Percentiles rank a stretch among this genome's conserved stretches.
Conservation (phyloP, 1,140 invertebrate genomes). For the Mylabris phalerata region DNA sequence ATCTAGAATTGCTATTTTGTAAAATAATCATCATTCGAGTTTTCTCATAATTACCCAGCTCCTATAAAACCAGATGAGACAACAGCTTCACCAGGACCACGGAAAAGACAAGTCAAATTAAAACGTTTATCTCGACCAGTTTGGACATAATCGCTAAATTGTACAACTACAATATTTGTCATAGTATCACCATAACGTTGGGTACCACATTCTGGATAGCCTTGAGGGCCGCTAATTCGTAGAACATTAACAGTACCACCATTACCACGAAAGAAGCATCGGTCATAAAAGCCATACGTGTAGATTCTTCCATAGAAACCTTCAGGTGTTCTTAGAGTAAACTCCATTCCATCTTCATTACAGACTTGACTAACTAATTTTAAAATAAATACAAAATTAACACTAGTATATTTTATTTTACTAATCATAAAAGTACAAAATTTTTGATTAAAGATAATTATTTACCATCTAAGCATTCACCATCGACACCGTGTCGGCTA, state of each 20-base stretch:
- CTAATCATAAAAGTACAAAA: not conserved
- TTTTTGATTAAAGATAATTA: conserved; percentile 1
- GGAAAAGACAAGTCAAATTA: conserved; percentile 84
- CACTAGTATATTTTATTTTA: conserved; percentile 16
- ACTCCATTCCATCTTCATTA: conserved; percentile 90
- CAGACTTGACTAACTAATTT: conserved; percentile 77
- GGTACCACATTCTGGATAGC: conserved; percentile 87
- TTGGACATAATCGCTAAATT: conserved; percentile 89
- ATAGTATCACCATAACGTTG: conserved; percentile 86
- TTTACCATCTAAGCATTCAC: conserved; percentile 77
- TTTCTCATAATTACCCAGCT: conserved; percentile 53
- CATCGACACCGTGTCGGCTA: conserved; percentile 56
- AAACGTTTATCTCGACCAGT: conserved; percentile 85
- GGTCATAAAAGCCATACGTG: conserved; percentile 84
- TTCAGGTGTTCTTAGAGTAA: conserved; percentile 78
- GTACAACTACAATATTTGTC: conserved; percentile 90
- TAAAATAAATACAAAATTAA: conserved; percentile 9
- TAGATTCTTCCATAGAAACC: conserved; percentile 86
- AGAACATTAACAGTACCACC: conserved; percentile 77
- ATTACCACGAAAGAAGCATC: conserved; percentile 85
- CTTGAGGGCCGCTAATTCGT: conserved; percentile 78
- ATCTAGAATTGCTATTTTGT: conserved; percentile 46
- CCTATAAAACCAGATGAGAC: conserved; percentile 91
- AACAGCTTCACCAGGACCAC: conserved; percentile 84
- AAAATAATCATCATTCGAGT: not conserved